Evolutionary conservation across 1,140 invertebrate species (phyloP).

Genomic region (Drosophila sulfurigaster): DNA sequence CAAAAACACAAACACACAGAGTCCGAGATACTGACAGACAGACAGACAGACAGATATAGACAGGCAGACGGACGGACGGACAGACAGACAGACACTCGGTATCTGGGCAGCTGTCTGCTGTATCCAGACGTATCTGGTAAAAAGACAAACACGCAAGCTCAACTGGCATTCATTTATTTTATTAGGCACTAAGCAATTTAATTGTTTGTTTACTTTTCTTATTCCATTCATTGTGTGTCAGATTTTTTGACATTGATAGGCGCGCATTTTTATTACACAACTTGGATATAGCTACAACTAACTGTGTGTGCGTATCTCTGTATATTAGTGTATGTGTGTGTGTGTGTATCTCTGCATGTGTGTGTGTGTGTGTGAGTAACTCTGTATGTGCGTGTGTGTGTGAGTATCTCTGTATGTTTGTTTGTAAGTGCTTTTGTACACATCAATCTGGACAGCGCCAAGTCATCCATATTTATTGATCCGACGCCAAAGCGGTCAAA

Average conservation of each 20-base stretch:
- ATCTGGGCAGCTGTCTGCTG: constrained; percentile 38
- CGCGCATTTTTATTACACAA: constrained; percentile 82
- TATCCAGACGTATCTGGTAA: constrained; percentile 53
- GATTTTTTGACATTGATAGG: constrained; percentile 83
- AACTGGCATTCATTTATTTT: constrained; percentile 76
- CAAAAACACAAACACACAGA: constrained; percentile 17
- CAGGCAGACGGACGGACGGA: not conserved
- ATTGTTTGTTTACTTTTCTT: constrained; percentile 82
- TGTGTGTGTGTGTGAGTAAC: constrained; percentile 7
- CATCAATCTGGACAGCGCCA: constrained; percentile 78
- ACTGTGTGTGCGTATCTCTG: not conserved
- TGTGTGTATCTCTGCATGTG: constrained; percentile 4
- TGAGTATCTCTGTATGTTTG: constrained; percentile 29
- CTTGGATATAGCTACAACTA: constrained; percentile 42
- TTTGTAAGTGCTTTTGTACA: constrained; percentile 44
- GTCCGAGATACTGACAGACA: not conserved
- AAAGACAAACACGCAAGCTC: constrained; percentile 34
- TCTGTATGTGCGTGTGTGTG: constrained; percentile 7
- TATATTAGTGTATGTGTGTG: constrained; percentile 5
- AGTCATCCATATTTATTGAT: constrained; percentile 83
- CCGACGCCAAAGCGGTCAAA: constrained; percentile 54
- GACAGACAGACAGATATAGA: constrained; percentile 1
- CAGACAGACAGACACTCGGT: not conserved
- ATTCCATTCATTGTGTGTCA: constrained; percentile 81
- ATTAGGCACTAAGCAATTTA: constrained; percentile 81